Evolutionary conservation across 2,888 invertebrate species (phyloP).

Genomic region (Aphodius sticticus): DNA sequence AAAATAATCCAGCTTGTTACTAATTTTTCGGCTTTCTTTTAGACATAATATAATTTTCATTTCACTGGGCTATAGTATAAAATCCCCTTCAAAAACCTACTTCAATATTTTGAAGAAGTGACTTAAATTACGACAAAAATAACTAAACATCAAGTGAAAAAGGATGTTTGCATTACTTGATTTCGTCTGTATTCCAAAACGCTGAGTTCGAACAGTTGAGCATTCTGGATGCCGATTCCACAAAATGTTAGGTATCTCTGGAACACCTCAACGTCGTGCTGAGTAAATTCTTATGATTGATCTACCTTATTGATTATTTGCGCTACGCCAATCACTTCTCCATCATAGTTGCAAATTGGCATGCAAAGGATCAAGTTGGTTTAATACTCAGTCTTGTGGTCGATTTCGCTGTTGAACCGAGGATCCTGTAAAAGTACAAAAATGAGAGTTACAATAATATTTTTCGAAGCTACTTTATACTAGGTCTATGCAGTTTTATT

Average conservation of each 20-base stretch:
- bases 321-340: constrained; percentile 96
- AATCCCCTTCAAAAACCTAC: no score
- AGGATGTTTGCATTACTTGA: constrained; percentile 63
- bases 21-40: no score
- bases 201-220: constrained; percentile 94
- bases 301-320: constrained; percentile 98
- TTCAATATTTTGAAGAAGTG: no score
- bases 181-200: constrained; percentile 93
- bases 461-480: no score
- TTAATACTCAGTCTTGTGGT: constrained; percentile 90
- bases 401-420: constrained; percentile 92
- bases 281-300: constrained; percentile 84
- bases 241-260: constrained; percentile 90
- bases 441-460: background rate
- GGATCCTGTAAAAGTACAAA: constrained; percentile 71
- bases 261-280: constrained; percentile 91
- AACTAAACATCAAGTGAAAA: background rate
- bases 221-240: constrained; percentile 96
- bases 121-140: no score
- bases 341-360: constrained; percentile 96
- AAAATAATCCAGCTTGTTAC: no score
- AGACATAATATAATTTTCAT: no score
- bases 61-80: no score
- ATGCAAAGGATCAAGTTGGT: constrained; percentile 91
- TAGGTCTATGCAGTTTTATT: no score